Conservation (phyloP, 2,888 invertebrate genomes). For the Monochamus alternatus region DNA sequence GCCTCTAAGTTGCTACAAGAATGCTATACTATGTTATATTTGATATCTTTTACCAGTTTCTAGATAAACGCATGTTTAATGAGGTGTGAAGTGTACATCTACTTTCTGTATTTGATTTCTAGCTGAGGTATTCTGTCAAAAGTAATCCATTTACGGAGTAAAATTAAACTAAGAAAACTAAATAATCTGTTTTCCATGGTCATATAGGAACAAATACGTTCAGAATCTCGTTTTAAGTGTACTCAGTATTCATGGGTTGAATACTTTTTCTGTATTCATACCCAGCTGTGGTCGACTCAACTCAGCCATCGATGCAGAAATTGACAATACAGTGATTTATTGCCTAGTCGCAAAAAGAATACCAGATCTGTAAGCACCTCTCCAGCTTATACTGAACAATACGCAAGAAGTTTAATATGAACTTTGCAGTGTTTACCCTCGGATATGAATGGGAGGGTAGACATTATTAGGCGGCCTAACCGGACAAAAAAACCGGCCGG, state of each 20-base stretch:
- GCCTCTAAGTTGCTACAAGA: too few relatives aligned
- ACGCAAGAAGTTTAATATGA: constrained; percentile 33
- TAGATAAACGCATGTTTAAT: too few relatives aligned
- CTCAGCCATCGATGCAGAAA: constrained; percentile 10
- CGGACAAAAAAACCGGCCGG: constrained; percentile 22
- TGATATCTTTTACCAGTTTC: too few relatives aligned
- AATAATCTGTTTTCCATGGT: too few relatives aligned
- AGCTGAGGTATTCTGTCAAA: too few relatives aligned
- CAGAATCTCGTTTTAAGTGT: too few relatives aligned
- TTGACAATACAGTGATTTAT: constrained; percentile 27
- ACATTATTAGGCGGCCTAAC: constrained; percentile 25
- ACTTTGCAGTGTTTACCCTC: constrained; percentile 21
- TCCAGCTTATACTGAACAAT: constrained; percentile 19
- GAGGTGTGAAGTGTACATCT: too few relatives aligned
- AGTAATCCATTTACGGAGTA: too few relatives aligned
- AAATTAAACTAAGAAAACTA: too few relatives aligned
- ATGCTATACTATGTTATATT: too few relatives aligned
- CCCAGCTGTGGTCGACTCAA: neutral
- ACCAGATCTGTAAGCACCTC: constrained; percentile 27
- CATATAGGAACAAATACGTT: too few relatives aligned
- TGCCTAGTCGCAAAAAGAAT: constrained; percentile 10
- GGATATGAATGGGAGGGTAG: constrained; percentile 37
- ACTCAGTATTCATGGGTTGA: neutral
- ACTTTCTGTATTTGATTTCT: too few relatives aligned
- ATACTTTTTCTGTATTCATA: neutral